A percentile compares a stretch with the other conserved stretches of the same genome.
phyloP scores from a whole-genome alignment of 2,113 vertebrate species.

The Bothrops jararaca region DNA sequence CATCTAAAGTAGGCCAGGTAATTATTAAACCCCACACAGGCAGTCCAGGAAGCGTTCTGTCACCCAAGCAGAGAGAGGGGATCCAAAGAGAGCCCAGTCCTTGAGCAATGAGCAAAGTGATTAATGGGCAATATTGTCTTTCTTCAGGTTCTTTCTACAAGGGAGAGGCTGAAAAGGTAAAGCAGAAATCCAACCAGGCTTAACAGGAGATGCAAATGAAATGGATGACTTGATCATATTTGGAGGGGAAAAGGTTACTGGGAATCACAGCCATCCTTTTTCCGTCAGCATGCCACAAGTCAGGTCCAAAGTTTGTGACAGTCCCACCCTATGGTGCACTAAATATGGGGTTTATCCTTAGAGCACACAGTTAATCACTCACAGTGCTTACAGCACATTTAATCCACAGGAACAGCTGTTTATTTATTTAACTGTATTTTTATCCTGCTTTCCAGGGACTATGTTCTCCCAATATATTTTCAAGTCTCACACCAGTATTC shows the following conservation, averaged over 20 bases:
- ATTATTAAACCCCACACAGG: background rate
- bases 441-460: background rate
- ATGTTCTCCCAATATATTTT: background rate
- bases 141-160: background rate
- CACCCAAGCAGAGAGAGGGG: background rate
- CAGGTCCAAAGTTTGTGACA: background rate
- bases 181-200: constrained; percentile 53
- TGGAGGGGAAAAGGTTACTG: background rate
- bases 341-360: background rate
- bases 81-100: background rate
- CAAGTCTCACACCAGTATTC: background rate
- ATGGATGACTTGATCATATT: background rate
- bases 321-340: background rate
- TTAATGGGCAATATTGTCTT: background rate
- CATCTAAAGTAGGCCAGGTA: background rate
- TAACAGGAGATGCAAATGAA: background rate
- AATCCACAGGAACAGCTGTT: background rate
- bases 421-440: background rate
- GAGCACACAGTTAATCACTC: background rate
- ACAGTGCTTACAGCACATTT: background rate
- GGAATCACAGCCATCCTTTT: background rate
- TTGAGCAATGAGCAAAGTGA: background rate
- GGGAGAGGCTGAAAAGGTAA: background rate
- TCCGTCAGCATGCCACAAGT: background rate
- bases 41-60: background rate